A percentile compares a stretch with the other conserved stretches of the same genome.
These are phyloP conservation scores for Noctilio leporinus DNA, from an alignment of 2,113 vertebrate species.

Conservation along the genomic window DNA sequence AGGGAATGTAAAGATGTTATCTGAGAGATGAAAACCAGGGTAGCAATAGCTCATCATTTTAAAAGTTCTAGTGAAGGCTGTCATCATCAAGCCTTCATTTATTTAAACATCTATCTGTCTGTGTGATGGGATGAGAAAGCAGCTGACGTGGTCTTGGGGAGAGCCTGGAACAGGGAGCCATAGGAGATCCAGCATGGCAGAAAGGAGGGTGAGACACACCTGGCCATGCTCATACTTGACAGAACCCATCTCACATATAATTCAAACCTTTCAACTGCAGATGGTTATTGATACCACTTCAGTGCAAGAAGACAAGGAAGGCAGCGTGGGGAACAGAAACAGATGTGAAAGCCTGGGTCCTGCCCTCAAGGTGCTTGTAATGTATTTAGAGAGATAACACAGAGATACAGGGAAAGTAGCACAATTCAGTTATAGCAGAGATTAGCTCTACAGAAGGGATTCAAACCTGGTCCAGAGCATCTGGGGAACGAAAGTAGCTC, in stretches of 20 bases:
- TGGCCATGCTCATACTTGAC: rapidly evolving
- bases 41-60: slow-evolving; percentile 42
- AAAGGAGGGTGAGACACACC: background rate
- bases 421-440: background rate
- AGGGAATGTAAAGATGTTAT: slow-evolving; percentile 27
- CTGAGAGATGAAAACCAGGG: slow-evolving; percentile 14
- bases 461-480: background rate
- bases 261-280: background rate
- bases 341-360: background rate
- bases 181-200: rapidly evolving
- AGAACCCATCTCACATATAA: background rate
- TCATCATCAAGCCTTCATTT: slow-evolving; percentile 37
- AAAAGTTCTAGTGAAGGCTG: slow-evolving; percentile 26
- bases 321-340: background rate
- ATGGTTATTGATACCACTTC: background rate
- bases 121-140: background rate
- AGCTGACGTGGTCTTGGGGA: background rate
- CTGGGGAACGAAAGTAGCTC: background rate
- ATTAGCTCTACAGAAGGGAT: background rate
- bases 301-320: background rate
- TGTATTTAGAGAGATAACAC: background rate
- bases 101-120: slow-evolving; percentile 38
- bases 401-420: background rate
- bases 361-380: background rate
- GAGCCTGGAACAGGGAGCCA: background rate